Conservation (phyloP, 2,888 invertebrate species). For the Rugalucina vietnamica region DNA sequence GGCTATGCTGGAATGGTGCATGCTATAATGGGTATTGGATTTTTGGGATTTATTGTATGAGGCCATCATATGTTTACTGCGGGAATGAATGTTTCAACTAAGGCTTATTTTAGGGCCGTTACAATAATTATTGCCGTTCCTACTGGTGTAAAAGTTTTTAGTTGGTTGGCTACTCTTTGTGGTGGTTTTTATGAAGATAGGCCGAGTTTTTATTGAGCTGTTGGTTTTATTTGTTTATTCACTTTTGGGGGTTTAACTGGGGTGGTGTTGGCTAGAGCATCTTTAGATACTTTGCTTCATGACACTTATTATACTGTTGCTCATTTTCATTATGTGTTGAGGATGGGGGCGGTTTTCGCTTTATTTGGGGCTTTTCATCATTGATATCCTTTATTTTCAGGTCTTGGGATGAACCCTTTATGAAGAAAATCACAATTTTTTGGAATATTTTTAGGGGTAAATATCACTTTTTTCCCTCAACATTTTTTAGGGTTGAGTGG, state of each 20-base stretch:
- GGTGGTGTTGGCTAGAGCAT: slow-evolving; percentile 87
- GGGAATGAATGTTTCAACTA: slow-evolving; percentile 92
- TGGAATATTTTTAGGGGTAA: slow-evolving; percentile 90
- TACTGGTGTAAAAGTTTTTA: slow-evolving; percentile 93
- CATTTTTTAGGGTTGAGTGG: slow-evolving; percentile 90
- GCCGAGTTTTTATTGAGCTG: slow-evolving; percentile 87
- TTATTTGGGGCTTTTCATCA: slow-evolving; percentile 90
- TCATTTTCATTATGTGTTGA: slow-evolving; percentile 92
- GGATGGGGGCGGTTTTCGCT: slow-evolving; percentile 91
- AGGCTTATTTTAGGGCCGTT: slow-evolving; percentile 93
- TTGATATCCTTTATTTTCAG: slow-evolving; percentile 89
- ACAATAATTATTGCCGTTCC: slow-evolving; percentile 92
- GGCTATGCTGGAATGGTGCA: slow-evolving; percentile 91
- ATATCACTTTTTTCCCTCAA: slow-evolving; percentile 92
- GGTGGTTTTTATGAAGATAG: slow-evolving; percentile 87
- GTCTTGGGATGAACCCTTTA: slow-evolving; percentile 86
- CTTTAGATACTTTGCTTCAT: slow-evolving; percentile 91
- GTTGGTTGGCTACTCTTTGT: slow-evolving; percentile 87
- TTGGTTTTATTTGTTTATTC: slow-evolving; percentile 92
- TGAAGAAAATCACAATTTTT: slow-evolving; percentile 89
- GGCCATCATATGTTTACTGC: slow-evolving; percentile 94
- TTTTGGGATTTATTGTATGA: slow-evolving; percentile 93
- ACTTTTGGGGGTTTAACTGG: slow-evolving; percentile 88
- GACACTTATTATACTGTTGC: slow-evolving; percentile 94
- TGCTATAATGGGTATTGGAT: slow-evolving; percentile 92